Conservation (phyloP, 2,888 invertebrate genomes). For the Lasiommata megera region DNA sequence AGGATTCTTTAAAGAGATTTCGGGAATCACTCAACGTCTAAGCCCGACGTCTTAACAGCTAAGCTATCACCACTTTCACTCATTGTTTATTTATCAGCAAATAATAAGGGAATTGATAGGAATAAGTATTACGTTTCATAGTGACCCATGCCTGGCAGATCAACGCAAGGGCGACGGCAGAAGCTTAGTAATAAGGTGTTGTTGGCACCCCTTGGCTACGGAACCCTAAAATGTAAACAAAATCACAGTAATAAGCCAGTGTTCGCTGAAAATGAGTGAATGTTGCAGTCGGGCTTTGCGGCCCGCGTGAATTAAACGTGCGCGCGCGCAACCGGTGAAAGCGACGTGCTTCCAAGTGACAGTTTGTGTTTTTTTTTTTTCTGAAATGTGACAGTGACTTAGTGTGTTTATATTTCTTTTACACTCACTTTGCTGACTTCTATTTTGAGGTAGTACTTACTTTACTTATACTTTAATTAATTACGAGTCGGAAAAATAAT, state of each 20-base stretch:
- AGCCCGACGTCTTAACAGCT: no score
- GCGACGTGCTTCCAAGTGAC: slow-evolving; percentile 33
- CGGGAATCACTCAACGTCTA: no score
- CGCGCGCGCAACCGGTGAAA: slow-evolving; percentile 15
- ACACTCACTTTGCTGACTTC: slow-evolving; percentile 1
- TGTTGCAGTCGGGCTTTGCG: slow-evolving; percentile 10
- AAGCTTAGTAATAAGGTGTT: no score
- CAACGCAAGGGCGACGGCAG: no score
- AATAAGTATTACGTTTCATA: no score
- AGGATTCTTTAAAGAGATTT: no score
- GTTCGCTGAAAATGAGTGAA: slow-evolving; percentile 8
- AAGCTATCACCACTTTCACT: no score
- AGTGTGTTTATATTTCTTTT: slow-evolving; percentile 4
- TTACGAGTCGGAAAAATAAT: neutral
- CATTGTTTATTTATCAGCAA: no score
- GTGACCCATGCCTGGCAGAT: no score
- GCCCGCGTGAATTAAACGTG: slow-evolving; percentile 11
- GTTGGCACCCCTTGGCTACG: no score
- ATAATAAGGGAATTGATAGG: no score
- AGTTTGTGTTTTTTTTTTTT: slow-evolving; percentile 33
- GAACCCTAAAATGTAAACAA: neutral
- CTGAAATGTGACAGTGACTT: slow-evolving; percentile 37
- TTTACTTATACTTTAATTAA: neutral
- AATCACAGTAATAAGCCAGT: slow-evolving; percentile 5
- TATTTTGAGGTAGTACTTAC: neutral